Base-by-base conservation (phyloP, 2,797 vertebrate genomes). In the Acanthornis magna region DNA sequence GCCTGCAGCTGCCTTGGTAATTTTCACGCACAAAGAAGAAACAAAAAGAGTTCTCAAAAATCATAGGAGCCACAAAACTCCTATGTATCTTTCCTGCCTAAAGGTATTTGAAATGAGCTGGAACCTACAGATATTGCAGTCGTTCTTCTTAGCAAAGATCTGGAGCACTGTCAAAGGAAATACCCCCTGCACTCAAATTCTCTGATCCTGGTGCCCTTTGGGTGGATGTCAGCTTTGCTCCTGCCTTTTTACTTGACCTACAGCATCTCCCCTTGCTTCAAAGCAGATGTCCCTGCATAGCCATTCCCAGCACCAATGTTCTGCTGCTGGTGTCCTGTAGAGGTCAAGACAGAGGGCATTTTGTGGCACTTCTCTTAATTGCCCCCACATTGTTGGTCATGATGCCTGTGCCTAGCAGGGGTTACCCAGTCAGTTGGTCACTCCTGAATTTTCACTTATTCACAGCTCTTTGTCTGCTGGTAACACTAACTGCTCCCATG, bases 371-470 rank as follows among this genome's bases (percentile, higher is more conserved):
- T 54, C 30, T 72, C 29, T 73, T 38, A 55, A 29, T 3, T 68
- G 40, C 21, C 43, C n/a, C 10, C 30, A 16, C 7, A 6, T 2
- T 42, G 29, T 3, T 67, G 51, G 48, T 32, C 54, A 36, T 34
- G 29, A 27, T 14, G 21, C 11, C 5, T 0, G 0, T 53, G 26
- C 43, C 34, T 61, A 50, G 38, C 42, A 62, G n/a, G 16, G 22
- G 9, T 54, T 34, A 40, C 38, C 23, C 29, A 66, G 38, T 20
- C 81, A 26, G 18, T 54, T 0, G 0, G 12, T 85, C n/a, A 14
- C 32, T 71, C 32, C 34, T 63, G 26, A 27, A 26, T 79, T 75
- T 73, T 62, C 48, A 50, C 53, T 78, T 22, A 10, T 25, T 61
- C 25, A 32, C 29, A 77, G 38, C n/a, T 38, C 21, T 76, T 79